Conservation (phyloP, 1,140 invertebrate species). For the Psix sp. region DNA sequence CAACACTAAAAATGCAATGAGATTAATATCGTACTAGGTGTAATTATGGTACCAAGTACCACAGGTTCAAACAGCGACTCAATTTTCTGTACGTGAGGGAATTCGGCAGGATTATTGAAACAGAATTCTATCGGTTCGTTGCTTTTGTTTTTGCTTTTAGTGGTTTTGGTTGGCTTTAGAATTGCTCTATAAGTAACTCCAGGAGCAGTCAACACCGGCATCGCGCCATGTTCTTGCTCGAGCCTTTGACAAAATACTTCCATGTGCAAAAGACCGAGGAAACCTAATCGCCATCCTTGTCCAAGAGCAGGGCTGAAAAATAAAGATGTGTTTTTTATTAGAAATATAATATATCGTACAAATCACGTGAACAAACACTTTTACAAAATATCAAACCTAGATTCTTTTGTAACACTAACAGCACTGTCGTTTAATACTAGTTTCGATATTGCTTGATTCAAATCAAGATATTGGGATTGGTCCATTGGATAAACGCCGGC, state of each 20-base stretch:
- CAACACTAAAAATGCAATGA: conserved; percentile 6
- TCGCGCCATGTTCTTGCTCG: conserved; percentile 94
- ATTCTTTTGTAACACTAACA: conserved; percentile 87
- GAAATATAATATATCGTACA: too few relatives aligned
- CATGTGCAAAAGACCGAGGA: conserved; percentile 95
- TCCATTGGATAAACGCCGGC: conserved; percentile 96
- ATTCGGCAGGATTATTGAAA: conserved; percentile 90
- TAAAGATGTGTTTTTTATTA: background rate
- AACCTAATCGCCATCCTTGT: conserved; percentile 95
- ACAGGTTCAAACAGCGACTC: conserved; percentile 91
- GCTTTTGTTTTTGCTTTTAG: too few relatives aligned
- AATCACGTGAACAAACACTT: too few relatives aligned
- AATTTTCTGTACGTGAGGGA: conserved; percentile 84
- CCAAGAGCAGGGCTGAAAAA: conserved; percentile 90
- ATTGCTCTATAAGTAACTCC: conserved; percentile 96
- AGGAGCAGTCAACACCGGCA: conserved; percentile 93
- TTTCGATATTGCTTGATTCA: conserved; percentile 92
- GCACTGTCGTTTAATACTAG: conserved; percentile 96
- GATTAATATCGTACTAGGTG: conserved; percentile 79
- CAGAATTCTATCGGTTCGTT: conserved; percentile 81
- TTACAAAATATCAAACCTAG: too few relatives aligned
- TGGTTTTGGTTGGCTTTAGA: conserved; percentile 81
- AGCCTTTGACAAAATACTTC: conserved; percentile 96
- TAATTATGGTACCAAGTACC: conserved; percentile 92
- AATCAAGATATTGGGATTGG: conserved; percentile 86